Percentiles rank a stretch among this genome's conserved stretches.
phyloP scores from a whole-genome alignment of 64 coral and sea anemone genomes.

The Stichodactyla mertensii region DNA sequence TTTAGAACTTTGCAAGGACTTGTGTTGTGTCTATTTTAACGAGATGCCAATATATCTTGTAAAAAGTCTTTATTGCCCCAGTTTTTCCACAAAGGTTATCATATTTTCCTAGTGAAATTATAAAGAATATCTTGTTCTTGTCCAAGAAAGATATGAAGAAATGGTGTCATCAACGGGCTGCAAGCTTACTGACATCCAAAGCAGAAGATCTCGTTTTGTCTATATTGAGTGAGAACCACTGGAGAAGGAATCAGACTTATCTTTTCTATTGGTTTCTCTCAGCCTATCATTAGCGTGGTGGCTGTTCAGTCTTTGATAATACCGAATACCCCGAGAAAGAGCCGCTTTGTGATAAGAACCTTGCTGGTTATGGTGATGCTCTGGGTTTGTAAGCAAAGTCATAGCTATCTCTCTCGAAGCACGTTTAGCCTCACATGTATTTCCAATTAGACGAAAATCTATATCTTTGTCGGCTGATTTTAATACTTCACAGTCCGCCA shows the following conservation, averaged over 20 bases:
- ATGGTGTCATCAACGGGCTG: background rate
- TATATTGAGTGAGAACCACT: background rate
- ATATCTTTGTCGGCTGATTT: conserved; percentile 49
- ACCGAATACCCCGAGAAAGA: conserved; percentile 1
- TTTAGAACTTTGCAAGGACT: background rate
- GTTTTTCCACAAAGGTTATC: background rate
- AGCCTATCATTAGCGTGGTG: background rate
- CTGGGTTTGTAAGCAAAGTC: background rate
- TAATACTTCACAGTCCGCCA: conserved; percentile 11
- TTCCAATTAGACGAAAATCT: conserved; percentile 52
- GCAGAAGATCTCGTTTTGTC: background rate
- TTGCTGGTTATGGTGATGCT: background rate
- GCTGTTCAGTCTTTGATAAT: background rate
- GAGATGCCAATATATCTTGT: background rate
- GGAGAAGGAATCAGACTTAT: background rate
- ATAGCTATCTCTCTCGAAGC: conserved; percentile 19
- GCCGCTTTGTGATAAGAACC: conserved; percentile 10
- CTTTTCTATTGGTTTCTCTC: background rate
- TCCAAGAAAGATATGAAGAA: background rate
- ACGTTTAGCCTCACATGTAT: conserved; percentile 38
- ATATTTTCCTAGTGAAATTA: background rate
- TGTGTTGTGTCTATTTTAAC: background rate
- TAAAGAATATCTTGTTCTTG: background rate
- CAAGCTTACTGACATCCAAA: background rate
- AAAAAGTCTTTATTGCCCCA: background rate